phyloP scores from a whole-genome alignment of 2,888 invertebrate species.

The Cacoxenus indagator region DNA sequence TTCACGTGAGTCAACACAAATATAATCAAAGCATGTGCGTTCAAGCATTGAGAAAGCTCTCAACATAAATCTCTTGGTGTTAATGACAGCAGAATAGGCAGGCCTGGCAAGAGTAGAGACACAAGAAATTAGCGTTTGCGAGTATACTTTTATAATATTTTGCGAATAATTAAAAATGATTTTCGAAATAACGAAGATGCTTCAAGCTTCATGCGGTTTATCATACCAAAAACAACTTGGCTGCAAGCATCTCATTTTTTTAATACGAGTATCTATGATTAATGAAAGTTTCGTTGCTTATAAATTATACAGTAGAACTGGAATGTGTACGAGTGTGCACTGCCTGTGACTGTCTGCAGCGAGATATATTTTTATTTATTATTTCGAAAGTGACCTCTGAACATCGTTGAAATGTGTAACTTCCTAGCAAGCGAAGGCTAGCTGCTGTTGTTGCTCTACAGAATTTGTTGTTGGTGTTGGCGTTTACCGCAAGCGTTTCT shows the following conservation, averaged over 20 bases:
- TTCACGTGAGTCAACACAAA: too few relatives aligned
- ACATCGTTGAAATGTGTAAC: slow-evolving; percentile 34
- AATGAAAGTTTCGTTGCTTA: slow-evolving; percentile 34
- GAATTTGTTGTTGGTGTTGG: slow-evolving; percentile 42
- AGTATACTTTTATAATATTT: too few relatives aligned
- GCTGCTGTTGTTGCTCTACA: slow-evolving; percentile 20
- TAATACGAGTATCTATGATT: slow-evolving; percentile 40
- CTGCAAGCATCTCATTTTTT: not conserved
- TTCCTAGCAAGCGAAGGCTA: not conserved
- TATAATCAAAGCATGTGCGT: too few relatives aligned
- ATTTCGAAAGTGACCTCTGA: slow-evolving; percentile 46
- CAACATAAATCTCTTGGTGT: too few relatives aligned
- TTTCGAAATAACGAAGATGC: too few relatives aligned
- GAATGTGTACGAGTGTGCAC: slow-evolving; percentile 14
- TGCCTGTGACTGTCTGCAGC: slow-evolving; percentile 21
- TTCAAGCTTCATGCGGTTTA: too few relatives aligned
- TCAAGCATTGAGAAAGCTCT: too few relatives aligned
- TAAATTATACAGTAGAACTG: not conserved
- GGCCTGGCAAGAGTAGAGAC: too few relatives aligned
- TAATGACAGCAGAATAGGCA: too few relatives aligned
- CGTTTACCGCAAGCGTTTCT: not conserved
- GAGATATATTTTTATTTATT: slow-evolving; percentile 44
- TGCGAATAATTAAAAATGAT: too few relatives aligned
- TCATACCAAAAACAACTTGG: too few relatives aligned
- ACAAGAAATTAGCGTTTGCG: too few relatives aligned